Evolutionary conservation across 53 echinoderm and acorn worm species (phyloP), one percentile per base, ranked within the genome.

Genomic region (Henricia sp.): DNA sequence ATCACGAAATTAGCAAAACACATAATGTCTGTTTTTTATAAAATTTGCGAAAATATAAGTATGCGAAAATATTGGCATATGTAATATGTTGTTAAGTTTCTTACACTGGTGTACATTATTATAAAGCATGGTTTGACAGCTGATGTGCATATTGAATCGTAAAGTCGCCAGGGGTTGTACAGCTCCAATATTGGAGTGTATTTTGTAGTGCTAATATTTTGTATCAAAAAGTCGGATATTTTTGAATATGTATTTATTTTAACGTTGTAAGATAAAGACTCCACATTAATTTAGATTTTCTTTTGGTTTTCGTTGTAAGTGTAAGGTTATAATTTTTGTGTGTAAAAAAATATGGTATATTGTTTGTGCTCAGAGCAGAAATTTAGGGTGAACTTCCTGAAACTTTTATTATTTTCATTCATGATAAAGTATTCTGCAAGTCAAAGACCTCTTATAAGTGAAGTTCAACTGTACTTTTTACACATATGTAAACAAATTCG

Each of bases 231-330:
- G 80, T 80, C 80, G 46, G 80, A 80, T 80, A 80, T 80, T 80
- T 77, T 80, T 80, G 50, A 64, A 80, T 80, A 80, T 50, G 64
- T 64, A 80, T 64, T 80, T 80, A 80, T 80, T 80, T 68, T 80
- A 44, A 43, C 6, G 63, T 80, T 80, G 62, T 60, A 62, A 23
- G 17, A 41, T 68, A 57, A 1, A 24, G 36, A 32, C 50, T 46
- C 64, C 76, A 74, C 36, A 59, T 16, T 42, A 44, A 42, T 59
- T 59, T 2, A 14, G 70, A 27, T 39, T 34, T 70, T 43, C 1
- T 3, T 70, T 11, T 46, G 14, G 34, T 26, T 37, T 43, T 11
- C 20, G 10, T 39, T 68, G 48, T 9, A 6, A 55, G 4, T 44
- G 26, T 60, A 44, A 44, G 70, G 14, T 46, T 70, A 44, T 42